Evolutionary conservation across 23 tunicate species (phyloP).

Genomic region (Clavelina lepadiformis): DNA sequence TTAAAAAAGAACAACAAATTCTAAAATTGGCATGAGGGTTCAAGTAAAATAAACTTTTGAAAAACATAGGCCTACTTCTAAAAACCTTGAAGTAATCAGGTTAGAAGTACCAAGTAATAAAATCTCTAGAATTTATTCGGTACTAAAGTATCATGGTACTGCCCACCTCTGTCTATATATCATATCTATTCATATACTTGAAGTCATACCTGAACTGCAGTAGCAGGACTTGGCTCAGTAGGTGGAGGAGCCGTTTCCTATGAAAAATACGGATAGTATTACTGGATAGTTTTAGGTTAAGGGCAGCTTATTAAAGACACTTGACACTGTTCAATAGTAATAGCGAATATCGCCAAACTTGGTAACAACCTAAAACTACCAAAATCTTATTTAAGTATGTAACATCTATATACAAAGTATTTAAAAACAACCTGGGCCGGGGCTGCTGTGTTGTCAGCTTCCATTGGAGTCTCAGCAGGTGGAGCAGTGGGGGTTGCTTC

Average conservation of each 20-base stretch:
- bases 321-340: background rate
- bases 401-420: background rate
- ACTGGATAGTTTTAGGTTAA: background rate
- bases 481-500: constrained; percentile 47
- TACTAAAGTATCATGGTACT: background rate
- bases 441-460: constrained; percentile 31
- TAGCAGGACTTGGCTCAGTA: constrained; percentile 62
- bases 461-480: constrained; percentile 58
- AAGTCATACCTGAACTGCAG: constrained; percentile 40
- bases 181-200: background rate
- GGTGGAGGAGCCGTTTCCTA: constrained; percentile 33
- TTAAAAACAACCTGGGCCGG: background rate
- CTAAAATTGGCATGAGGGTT: background rate
- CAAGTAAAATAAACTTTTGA: background rate
- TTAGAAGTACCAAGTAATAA: too few species aligned
- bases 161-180: too few species aligned
- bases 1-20: background rate
- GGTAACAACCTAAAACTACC: too few species aligned
- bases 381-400: too few species aligned
- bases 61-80: background rate
- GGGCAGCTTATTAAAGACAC: background rate
- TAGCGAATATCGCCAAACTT: too few species aligned
- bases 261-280: background rate
- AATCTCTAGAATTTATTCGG: too few species aligned
- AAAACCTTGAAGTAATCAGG: too few species aligned